Percentiles rank a stretch among this genome's conserved stretches.
phyloP scores from a whole-genome alignment of 2,797 vertebrate species.

The Gymnothorax reevesii region DNA sequence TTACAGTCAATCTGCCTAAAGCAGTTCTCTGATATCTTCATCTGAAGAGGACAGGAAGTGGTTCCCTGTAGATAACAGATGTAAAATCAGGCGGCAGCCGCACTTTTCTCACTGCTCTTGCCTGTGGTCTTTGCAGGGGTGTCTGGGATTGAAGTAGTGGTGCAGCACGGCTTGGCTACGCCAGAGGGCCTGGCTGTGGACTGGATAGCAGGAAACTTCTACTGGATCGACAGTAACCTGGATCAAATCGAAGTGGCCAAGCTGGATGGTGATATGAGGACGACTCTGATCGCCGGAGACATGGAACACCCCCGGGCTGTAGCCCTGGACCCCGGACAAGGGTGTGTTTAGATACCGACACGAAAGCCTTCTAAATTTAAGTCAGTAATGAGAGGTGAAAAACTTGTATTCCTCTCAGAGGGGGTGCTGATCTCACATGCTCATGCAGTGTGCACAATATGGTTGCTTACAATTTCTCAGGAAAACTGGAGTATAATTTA shows the following conservation, averaged over 20 bases:
- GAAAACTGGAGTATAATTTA: background rate
- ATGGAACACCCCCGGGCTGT: slow-evolving; percentile 87
- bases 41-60: background rate
- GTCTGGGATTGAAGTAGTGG: slow-evolving; percentile 78
- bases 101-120: background rate
- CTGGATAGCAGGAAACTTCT: slow-evolving; percentile 85
- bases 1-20: background rate
- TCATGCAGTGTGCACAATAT: background rate
- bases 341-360: slow-evolving; percentile 59
- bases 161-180: slow-evolving; percentile 84
- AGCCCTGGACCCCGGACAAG: slow-evolving; percentile 83
- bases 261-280: slow-evolving; percentile 77
- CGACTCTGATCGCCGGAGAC: slow-evolving; percentile 80
- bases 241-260: slow-evolving; percentile 88
- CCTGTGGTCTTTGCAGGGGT: slow-evolving; percentile 66
- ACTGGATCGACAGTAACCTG: slow-evolving; percentile 88
- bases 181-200: slow-evolving; percentile 85
- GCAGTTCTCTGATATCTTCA: background rate
- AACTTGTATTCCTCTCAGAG: background rate
- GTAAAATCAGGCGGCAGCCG: background rate
- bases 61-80: background rate
- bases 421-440: background rate
- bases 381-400: too few species aligned
- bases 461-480: background rate
- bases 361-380: background rate